Evolutionary conservation across 2,113 vertebrate genomes (phyloP), one percentile per base, ranked within the genome.

Genomic region (Rhinolophus ferrumequinum): DNA sequence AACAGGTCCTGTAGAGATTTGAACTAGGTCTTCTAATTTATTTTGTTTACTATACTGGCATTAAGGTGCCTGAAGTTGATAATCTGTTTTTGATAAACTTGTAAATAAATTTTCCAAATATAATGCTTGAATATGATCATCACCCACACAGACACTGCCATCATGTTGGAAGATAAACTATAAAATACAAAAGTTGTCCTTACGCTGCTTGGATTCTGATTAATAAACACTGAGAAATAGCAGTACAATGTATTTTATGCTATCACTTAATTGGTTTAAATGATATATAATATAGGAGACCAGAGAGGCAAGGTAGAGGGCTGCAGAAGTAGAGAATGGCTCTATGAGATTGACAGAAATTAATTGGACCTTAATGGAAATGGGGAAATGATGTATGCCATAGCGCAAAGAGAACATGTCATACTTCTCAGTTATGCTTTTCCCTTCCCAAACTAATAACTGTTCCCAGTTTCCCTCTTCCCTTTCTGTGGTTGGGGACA

Each of bases 161-260:
- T 93, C 35, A 73, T 87, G 16, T 88, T 95, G 38, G 54, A 93
- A 77, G 58, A 41, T 81, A 72, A 66, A 77, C 22, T 93, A 18
- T 90, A 81, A 85, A 67, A 90, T 80, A 72, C 47, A 80, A 62
- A 81, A 93, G 56, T 83, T 88, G 33, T 64, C 69, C 30, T 83
- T 22, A 60, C 22, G 19, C 11, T 95, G n/a, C 60, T 60, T 96
- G 62, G 93, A 83, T 64, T 13, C 35, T 72, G 62, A 82, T 67
- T 93, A 86, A 82, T 72, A 93, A n/a, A 60, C 2, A 84, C n/a
- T 73, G 19, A 93, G 80, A 92, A 91, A 83, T 28, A 41, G 26
- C 33, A 93, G 30, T 82, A 60, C 84, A n/a, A 76, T 90, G 11
- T 90, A 26, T 77, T 94, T 81, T 82, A 72, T 90, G 22, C 28